phyloP scores from a whole-genome alignment of 2,797 vertebrate genomes.

The Bradypodion pumilum region DNA sequence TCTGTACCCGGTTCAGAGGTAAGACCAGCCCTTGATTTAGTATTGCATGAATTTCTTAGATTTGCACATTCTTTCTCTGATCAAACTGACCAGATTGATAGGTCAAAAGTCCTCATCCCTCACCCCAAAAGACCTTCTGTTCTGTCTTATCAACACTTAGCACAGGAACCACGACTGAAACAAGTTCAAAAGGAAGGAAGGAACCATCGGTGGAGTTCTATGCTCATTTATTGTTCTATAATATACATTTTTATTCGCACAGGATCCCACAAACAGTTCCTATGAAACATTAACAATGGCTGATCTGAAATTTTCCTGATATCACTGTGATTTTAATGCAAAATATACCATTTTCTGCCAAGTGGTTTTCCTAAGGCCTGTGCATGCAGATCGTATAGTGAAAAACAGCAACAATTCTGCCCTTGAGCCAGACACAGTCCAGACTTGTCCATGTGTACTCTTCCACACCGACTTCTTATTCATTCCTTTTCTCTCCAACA shows the following conservation, averaged over 20 bases:
- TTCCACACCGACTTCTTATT: conserved; percentile 17
- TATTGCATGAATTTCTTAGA: not conserved
- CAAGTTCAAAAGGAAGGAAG: too few relatives aligned
- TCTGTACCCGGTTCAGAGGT: not conserved
- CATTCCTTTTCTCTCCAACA: conserved; percentile 23
- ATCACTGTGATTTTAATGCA: conserved; percentile 15
- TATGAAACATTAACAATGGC: conserved; percentile 1
- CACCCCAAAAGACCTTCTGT: not conserved
- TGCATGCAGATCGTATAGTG: conserved; percentile 15
- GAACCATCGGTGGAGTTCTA: not conserved
- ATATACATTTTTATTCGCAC: not conserved
- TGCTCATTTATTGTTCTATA: not conserved
- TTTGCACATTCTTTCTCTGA: not conserved
- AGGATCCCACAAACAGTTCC: not conserved
- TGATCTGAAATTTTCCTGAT: conserved; percentile 7
- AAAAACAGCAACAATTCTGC: conserved; percentile 28
- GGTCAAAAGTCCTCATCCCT: not conserved
- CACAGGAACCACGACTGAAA: not conserved
- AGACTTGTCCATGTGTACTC: conserved; percentile 19
- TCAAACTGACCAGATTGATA: not conserved
- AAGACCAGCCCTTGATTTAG: not conserved
- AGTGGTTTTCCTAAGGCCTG: conserved; percentile 12
- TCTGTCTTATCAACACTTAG: not conserved
- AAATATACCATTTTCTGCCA: conserved; percentile 21
- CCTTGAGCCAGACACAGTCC: conserved; percentile 26